These are phyloP conservation scores for Uromys caudimaculatus DNA, from an alignment of 2,797 vertebrate species.

Conservation along the genomic window DNA sequence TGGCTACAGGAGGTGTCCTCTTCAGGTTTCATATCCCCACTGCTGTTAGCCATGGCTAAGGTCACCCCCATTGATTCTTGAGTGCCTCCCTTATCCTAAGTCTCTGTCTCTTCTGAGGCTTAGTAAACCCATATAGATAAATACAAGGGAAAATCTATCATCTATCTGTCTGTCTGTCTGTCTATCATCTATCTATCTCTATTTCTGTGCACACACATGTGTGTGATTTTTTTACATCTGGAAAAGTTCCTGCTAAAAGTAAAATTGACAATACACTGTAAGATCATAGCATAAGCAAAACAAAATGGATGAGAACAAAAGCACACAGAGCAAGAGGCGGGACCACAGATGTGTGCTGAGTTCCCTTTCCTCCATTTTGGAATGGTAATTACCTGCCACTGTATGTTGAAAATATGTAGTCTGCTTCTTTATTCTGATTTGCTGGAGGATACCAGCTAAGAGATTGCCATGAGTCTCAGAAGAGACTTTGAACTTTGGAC, in stretches of 20 bases:
- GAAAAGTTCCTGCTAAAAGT: neutral
- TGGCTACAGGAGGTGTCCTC: no score
- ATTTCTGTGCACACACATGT: neutral
- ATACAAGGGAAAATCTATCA: neutral
- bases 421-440: neutral
- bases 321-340: neutral
- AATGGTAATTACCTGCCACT: neutral
- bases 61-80: no score
- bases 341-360: neutral
- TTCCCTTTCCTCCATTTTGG: neutral
- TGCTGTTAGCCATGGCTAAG: no score
- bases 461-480: neutral
- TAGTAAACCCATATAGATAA: conserved; percentile 12
- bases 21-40: no score
- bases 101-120: neutral
- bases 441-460: neutral
- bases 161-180: no score
- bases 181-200: neutral
- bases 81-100: no score
- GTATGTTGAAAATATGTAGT: neutral
- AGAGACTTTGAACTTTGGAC: neutral
- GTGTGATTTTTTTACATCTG: neutral
- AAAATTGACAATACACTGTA: neutral
- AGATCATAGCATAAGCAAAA: conserved; percentile 10
- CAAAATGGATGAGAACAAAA: conserved; percentile 33